These are phyloP conservation scores for Lasioglossum baleicum DNA, from an alignment of 1,140 invertebrate species.

Conservation along the genomic window DNA sequence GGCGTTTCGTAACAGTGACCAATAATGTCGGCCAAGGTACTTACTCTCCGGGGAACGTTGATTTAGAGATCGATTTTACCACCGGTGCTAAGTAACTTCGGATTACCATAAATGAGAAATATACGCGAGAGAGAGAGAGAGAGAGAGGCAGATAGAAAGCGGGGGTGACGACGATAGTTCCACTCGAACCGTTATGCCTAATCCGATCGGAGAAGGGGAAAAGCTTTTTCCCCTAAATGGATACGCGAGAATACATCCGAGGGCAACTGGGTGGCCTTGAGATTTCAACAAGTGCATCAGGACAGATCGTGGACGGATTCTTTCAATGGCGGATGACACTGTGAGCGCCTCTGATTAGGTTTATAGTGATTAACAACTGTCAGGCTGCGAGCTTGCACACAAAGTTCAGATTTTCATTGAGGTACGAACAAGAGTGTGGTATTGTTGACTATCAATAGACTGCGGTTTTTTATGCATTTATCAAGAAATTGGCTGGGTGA, in stretches of 20 bases:
- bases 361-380: too few relatives aligned
- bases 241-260: too few relatives aligned
- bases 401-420: too few relatives aligned
- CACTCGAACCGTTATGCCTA: neutral
- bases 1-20: neutral
- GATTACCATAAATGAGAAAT: neutral
- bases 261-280: neutral
- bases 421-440: too few relatives aligned
- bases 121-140: neutral
- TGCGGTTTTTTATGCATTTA: too few relatives aligned
- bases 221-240: too few relatives aligned
- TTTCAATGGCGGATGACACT: neutral
- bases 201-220: too few relatives aligned
- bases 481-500: too few relatives aligned
- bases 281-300: conserved; percentile 13
- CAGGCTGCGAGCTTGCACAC: too few relatives aligned
- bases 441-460: too few relatives aligned
- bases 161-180: neutral
- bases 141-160: too few relatives aligned
- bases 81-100: neutral
- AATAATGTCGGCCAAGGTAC: conserved; percentile 26
- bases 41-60: neutral
- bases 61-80: conserved; percentile 10
- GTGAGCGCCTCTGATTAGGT: neutral
- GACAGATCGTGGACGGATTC: neutral